A percentile compares a stretch with the other conserved stretches of the same genome.
phyloP scores from a whole-genome alignment of 2,797 vertebrate species.

The Acanthurus lineatus region DNA sequence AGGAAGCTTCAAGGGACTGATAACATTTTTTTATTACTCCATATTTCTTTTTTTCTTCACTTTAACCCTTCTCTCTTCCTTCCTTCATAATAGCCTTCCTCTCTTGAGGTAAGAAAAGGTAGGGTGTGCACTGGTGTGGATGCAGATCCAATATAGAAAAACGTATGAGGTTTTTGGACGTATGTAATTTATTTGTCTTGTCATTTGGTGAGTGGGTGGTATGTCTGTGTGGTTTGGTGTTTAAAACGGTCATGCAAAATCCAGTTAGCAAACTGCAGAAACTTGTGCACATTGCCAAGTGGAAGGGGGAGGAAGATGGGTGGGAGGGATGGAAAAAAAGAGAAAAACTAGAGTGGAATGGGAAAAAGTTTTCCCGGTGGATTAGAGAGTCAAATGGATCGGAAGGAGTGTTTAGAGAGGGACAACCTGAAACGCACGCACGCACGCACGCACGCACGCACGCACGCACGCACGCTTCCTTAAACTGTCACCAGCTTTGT shows the following conservation, averaged over 20 bases:
- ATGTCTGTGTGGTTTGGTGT: background rate
- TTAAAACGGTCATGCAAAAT: constrained; percentile 62
- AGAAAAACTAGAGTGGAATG: constrained; percentile 50
- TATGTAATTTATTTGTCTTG: constrained; percentile 21
- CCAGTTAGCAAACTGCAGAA: constrained; percentile 73
- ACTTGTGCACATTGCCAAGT: constrained; percentile 57
- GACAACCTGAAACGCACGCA: constrained; percentile 67
- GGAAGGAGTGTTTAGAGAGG: constrained; percentile 72
- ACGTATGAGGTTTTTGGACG: background rate
- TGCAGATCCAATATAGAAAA: constrained; percentile 14
- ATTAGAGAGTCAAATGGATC: constrained; percentile 84
- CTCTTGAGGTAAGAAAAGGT: constrained; percentile 12
- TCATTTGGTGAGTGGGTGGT: constrained; percentile 5
- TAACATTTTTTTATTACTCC: background rate
- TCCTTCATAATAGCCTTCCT: background rate
- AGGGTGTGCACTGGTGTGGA: constrained; percentile 6
- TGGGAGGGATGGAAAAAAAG: constrained; percentile 10
- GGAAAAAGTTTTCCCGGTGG: constrained; percentile 72
- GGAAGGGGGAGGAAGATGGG: constrained; percentile 21
- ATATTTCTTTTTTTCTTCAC: background rate
- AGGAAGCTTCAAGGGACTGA: too few species aligned
- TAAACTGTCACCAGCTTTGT: constrained; percentile 71
- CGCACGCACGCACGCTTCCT: constrained; percentile 51
- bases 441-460: constrained; percentile 36
- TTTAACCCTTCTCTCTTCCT: background rate